phyloP scores from a whole-genome alignment of 2,888 invertebrate genomes.

The Fabriciana adippe region DNA sequence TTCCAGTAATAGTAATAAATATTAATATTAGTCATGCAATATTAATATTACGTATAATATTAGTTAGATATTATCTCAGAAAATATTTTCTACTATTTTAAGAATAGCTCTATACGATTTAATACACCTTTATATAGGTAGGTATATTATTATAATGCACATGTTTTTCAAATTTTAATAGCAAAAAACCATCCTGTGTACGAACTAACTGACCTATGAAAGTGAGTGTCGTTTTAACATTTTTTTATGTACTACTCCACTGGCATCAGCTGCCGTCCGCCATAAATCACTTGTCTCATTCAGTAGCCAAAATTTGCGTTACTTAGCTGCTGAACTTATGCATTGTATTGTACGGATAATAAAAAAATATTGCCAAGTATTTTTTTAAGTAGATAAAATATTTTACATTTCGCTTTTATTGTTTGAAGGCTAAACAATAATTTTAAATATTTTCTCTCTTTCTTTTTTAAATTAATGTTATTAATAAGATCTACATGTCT shows the following conservation, averaged over 20 bases:
- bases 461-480: background rate
- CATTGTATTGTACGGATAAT: background rate
- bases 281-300: conserved; percentile 65
- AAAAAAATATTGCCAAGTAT: conserved; percentile 3
- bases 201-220: conserved; percentile 58
- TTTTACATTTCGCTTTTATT: background rate
- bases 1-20: too few relatives aligned
- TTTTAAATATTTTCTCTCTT: background rate
- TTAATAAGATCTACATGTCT: background rate
- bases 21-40: too few relatives aligned
- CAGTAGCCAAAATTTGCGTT: conserved; percentile 51
- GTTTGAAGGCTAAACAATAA: conserved; percentile 3
- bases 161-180: conserved; percentile 35
- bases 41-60: too few relatives aligned
- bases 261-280: conserved; percentile 59
- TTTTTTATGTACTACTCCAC: conserved; percentile 51
- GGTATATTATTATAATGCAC: too few relatives aligned
- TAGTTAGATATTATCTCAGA: too few relatives aligned
- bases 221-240: conserved; percentile 57
- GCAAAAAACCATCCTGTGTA: conserved; percentile 21
- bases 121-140: background rate
- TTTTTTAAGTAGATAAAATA: background rate
- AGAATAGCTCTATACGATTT: background rate
- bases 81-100: too few relatives aligned
- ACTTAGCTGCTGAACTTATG: conserved; percentile 28